Conservation (phyloP, 2,113 vertebrate genomes). For the Sardina pilchardus region DNA sequence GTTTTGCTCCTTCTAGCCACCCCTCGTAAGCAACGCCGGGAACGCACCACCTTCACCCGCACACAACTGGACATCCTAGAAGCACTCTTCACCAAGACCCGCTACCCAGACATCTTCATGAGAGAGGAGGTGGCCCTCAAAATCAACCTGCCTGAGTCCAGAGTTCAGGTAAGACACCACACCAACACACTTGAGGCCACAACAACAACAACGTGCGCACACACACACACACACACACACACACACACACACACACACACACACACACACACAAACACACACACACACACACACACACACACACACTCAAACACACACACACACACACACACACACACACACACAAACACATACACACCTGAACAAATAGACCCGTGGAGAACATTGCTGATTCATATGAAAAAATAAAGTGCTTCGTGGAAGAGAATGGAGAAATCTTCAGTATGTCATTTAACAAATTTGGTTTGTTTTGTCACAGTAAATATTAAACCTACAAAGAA, state of each 20-base stretch:
- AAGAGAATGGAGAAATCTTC: too few relatives aligned
- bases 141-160: slow-evolving; percentile 83
- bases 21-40: slow-evolving; percentile 80
- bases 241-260: neutral
- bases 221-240: too few relatives aligned
- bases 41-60: slow-evolving; percentile 82
- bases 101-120: slow-evolving; percentile 88
- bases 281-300: neutral
- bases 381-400: neutral
- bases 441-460: too few relatives aligned
- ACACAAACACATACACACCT: neutral
- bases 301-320: neutral
- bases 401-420: too few relatives aligned
- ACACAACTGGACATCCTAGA: slow-evolving; percentile 84
- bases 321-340: too few relatives aligned
- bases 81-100: slow-evolving; percentile 81
- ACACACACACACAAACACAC: neutral
- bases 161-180: slow-evolving; percentile 73
- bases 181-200: neutral
- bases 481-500: too few relatives aligned
- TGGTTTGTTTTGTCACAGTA: too few relatives aligned
- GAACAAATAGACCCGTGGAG: neutral
- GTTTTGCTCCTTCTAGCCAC: slow-evolving; percentile 62
- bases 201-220: neutral
- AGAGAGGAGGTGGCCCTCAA: slow-evolving; percentile 84